A percentile compares a stretch with the other conserved stretches of the same genome.
Evolutionary conservation across 2,113 vertebrate species (phyloP).

Genomic region (Bungarus multicinctus): DNA sequence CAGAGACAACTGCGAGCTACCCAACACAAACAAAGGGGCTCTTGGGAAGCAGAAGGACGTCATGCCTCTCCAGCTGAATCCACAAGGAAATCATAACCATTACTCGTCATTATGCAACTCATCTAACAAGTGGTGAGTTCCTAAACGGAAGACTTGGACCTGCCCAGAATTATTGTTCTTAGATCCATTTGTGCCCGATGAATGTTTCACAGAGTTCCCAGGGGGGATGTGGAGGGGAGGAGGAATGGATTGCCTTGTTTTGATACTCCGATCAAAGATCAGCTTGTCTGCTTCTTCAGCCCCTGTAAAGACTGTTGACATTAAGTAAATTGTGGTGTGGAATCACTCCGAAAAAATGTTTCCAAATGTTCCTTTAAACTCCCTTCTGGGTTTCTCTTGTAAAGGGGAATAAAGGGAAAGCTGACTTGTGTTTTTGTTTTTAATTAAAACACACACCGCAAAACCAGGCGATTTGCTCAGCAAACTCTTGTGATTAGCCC

Average conservation of each 20-base stretch:
- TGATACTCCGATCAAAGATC: constrained; percentile 47
- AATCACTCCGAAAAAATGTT: constrained; percentile 55
- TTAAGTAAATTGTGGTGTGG: constrained; percentile 12
- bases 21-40: not conserved
- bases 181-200: constrained; percentile 12
- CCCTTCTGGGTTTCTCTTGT: not conserved
- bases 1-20: not conserved
- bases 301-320: constrained; percentile 42
- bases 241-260: not conserved
- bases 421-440: not conserved
- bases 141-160: not conserved
- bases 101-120: not conserved
- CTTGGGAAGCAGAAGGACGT: not conserved
- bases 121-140: not conserved
- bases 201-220: constrained; percentile 16
- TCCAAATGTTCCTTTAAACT: constrained; percentile 39
- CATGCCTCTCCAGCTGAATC: not conserved
- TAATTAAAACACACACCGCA: constrained; percentile 9
- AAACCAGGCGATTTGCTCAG: not conserved
- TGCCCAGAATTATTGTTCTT: not conserved
- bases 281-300: constrained; percentile 33
- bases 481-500: not conserved
- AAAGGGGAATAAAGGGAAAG: constrained; percentile 48
- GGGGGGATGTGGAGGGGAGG: fast-evolving
- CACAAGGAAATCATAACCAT: not conserved